These are phyloP conservation scores for Dynastes grantii DNA, from an alignment of 2,888 invertebrate species.

Conservation along the genomic window DNA sequence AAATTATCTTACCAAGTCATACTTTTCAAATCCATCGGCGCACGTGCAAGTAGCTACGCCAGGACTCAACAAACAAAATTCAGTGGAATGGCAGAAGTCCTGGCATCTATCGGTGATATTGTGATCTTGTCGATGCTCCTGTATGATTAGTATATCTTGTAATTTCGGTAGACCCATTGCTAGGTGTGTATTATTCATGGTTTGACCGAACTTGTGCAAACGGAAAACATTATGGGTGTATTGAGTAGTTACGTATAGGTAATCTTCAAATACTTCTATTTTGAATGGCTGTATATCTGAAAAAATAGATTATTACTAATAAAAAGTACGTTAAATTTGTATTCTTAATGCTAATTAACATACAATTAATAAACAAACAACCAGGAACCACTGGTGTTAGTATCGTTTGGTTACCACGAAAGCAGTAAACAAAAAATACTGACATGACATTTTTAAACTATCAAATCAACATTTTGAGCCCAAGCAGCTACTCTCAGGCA, in stretches of 20 bases:
- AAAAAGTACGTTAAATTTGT: neutral
- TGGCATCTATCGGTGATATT: slow-evolving; percentile 76
- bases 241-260: slow-evolving; percentile 78
- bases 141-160: slow-evolving; percentile 79
- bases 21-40: slow-evolving; percentile 67
- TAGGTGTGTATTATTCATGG: slow-evolving; percentile 73
- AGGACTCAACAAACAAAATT: slow-evolving; percentile 73
- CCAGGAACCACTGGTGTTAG: no score
- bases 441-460: no score
- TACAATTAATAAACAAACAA: no score
- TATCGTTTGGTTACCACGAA: no score
- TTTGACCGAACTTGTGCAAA: slow-evolving; percentile 78
- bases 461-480: no score
- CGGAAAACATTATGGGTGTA: slow-evolving; percentile 76
- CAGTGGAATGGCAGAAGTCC: slow-evolving; percentile 76
- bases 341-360: neutral
- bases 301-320: slow-evolving; percentile 53
- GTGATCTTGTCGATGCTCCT: slow-evolving; percentile 77
- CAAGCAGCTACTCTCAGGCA: no score
- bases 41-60: slow-evolving; percentile 67
- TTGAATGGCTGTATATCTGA: slow-evolving; percentile 78
- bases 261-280: slow-evolving; percentile 83
- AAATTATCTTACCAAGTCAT: slow-evolving; percentile 62
- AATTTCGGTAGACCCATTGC: slow-evolving; percentile 74
- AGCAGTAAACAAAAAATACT: no score